Percentiles rank a stretch among this genome's conserved stretches.
Evolutionary conservation across 2,797 vertebrate genomes (phyloP).

Genomic region (Epinephelus awoara): DNA sequence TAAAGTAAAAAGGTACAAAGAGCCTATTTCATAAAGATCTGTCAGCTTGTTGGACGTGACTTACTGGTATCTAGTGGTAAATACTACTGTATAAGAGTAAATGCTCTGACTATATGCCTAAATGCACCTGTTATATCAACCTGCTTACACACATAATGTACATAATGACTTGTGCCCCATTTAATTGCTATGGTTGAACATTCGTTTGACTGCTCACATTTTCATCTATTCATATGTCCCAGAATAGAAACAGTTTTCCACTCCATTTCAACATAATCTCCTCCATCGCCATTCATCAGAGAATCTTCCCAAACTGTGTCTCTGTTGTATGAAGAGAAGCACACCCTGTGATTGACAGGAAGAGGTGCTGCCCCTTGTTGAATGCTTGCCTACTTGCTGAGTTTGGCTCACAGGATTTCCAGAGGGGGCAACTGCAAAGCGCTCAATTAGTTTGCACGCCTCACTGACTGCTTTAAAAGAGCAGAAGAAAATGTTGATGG

Average conservation of each 20-base stretch:
- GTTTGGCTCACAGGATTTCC: constrained; percentile 41
- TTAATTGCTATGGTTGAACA: not conserved
- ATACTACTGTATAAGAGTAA: not conserved
- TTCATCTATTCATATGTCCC: not conserved
- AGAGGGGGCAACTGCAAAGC: constrained; percentile 28
- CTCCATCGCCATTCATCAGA: not conserved
- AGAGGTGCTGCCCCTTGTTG: constrained; percentile 41
- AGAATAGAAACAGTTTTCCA: constrained; percentile 1
- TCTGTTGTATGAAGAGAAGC: not conserved
- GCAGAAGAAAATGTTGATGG: constrained; percentile 12
- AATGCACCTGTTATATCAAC: not conserved
- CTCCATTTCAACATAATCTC: constrained; percentile 2
- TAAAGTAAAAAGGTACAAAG: not conserved
- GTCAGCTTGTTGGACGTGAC: not conserved
- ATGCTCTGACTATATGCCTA: not conserved
- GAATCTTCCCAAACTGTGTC: not conserved
- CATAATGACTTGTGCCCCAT: not conserved
- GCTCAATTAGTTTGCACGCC: constrained; percentile 33
- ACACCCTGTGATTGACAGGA: constrained; percentile 35
- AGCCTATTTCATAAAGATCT: not conserved
- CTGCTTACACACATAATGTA: not conserved
- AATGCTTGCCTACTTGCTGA: constrained; percentile 38
- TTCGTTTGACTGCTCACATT: not conserved
- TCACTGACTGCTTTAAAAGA: constrained; percentile 38
- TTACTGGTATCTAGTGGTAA: not conserved